Evolutionary conservation across 2,113 vertebrate genomes (phyloP).

Genomic region (Xiphophorus couchianus): DNA sequence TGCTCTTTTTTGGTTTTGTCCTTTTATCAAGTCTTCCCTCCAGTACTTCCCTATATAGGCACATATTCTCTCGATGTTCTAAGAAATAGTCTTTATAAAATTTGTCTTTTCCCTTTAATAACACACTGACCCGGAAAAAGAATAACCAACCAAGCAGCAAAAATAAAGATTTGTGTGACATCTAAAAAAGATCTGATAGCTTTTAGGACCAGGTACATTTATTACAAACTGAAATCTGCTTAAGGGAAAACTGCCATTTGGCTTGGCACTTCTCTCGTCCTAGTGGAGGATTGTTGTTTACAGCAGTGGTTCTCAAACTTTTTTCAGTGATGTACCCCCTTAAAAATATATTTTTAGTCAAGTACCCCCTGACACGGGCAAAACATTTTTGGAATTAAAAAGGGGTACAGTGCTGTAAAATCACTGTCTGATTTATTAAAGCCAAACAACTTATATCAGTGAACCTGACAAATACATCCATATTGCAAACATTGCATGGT

Average conservation of each 20-base stretch:
- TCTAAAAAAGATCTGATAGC: background rate
- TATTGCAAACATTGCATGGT: no score
- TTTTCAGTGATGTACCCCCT: no score
- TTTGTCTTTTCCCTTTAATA: background rate
- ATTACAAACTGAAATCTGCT: background rate
- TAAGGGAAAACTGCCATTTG: background rate
- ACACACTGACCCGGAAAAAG: background rate
- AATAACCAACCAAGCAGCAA: background rate
- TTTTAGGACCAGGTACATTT: background rate
- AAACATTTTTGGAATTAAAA: no score
- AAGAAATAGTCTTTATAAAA: background rate
- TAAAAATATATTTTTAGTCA: no score
- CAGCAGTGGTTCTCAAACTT: no score
- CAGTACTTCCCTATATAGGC: constrained; percentile 11
- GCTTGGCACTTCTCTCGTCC: no score
- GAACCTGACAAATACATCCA: no score
- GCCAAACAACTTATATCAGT: no score
- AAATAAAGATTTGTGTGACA: background rate
- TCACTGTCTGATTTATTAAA: no score
- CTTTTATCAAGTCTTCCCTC: constrained; percentile 23
- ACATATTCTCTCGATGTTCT: constrained; percentile 4
- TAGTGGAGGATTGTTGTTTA: no score
- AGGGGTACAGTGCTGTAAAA: no score
- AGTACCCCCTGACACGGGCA: no score
- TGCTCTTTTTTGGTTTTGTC: constrained; percentile 23